Evolutionary conservation across 2,888 invertebrate genomes (phyloP), one percentile per base, ranked within the genome.

Genomic region (Troglohyphantes excavatus): DNA sequence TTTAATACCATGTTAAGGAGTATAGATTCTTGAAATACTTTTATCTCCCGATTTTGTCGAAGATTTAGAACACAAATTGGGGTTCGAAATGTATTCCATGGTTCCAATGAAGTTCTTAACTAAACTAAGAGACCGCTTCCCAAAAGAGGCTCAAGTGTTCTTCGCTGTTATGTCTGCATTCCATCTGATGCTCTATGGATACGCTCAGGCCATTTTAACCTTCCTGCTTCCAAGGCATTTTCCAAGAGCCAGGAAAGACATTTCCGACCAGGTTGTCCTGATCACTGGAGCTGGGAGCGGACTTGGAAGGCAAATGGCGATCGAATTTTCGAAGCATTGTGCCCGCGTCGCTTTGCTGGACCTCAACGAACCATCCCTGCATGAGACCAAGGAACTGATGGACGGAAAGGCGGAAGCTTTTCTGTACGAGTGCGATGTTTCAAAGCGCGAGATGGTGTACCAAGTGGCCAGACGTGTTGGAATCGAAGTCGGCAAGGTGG

Each of bases 381-480:
- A 29, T 0, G 84, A 84, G 21, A 90, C 90, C 0, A 46, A 23
- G 19, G 53, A 63, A 11, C 27, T 84, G 43, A 0, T 84, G 63
- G 39, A 65, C 7, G 2, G 6, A 5, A 11, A 7, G 7, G 9
- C 68, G 0, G 46, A 73, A 0, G 59, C 61, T 2, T 75, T 67
- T 21, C 1, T 96, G 92, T 95, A 95, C 93, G 96, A 96, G 13
- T 97, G 97, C 91, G 97, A 98, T 93, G 95, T 98, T 91, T 96
- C 97, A 59, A 95, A 96, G 92, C 95, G 96, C 90, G 96, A 97
- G 91, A 96, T 96, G 92, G 96, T 98, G 91, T 97, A 98, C 94
- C 95, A 95, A 92, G 95, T 96, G 76, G 96, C 96, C 43, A 95
- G 96, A 91, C 95, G 94, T 92, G 96, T 97, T 0, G 96, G 96